Evolutionary conservation across 2,113 vertebrate genomes (phyloP).

Genomic region (Pundamilia nyererei): DNA sequence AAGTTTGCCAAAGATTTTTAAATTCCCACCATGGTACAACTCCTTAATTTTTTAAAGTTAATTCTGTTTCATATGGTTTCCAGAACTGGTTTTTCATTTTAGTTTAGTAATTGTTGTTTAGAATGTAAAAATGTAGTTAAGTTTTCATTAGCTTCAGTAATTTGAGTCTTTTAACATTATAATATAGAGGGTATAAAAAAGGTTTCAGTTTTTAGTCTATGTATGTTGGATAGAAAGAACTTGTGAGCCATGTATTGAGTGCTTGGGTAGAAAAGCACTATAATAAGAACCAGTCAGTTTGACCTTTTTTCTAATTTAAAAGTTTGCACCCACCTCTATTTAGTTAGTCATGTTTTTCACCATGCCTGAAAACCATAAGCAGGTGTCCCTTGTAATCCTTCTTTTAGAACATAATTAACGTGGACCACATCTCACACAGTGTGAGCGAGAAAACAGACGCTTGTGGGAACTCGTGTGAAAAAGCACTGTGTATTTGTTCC

Average conservation of each 20-base stretch:
- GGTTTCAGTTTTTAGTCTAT: background rate
- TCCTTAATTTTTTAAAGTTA: background rate
- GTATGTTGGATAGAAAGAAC: background rate
- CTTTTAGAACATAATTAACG: constrained; percentile 9
- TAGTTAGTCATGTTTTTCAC: background rate
- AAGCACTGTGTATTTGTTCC: constrained; percentile 41
- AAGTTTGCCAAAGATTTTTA: background rate
- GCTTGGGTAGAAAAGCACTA: background rate
- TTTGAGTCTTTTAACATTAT: background rate
- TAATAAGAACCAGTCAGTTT: background rate
- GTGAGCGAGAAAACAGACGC: constrained; percentile 35
- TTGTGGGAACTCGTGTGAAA: constrained; percentile 9
- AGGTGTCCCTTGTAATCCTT: constrained; percentile 27
- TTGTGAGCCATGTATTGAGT: background rate
- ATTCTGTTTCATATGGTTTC: background rate
- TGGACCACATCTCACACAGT: background rate
- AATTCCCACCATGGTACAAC: background rate
- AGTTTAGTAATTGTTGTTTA: background rate
- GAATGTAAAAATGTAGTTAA: background rate
- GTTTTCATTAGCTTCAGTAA: background rate
- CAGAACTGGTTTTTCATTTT: background rate
- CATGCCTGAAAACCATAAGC: constrained; percentile 19
- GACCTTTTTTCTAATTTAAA: background rate
- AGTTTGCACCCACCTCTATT: background rate
- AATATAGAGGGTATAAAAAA: background rate